These are phyloP conservation scores for Pollicipes pollicipes DNA, from an alignment of 1,140 invertebrate genomes.

Conservation along the genomic window DNA sequence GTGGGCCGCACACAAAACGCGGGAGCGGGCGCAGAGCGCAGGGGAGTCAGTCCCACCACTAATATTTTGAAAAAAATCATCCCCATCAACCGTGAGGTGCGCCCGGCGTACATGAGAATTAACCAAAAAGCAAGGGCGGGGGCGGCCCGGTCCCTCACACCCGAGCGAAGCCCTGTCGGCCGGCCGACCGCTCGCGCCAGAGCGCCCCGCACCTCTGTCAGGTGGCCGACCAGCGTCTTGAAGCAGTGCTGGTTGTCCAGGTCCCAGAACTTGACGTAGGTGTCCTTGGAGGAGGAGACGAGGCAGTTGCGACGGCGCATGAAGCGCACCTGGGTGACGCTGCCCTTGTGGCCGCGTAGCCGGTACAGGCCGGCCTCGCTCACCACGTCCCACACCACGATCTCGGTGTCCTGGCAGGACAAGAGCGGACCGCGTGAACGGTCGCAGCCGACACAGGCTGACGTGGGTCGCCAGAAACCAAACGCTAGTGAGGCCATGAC, in stretches of 20 bases:
- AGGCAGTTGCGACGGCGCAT: constrained; percentile 49
- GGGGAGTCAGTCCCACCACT: too few species aligned
- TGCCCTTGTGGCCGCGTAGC: constrained; percentile 78
- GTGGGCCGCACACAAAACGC: too few species aligned
- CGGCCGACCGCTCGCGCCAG: too few species aligned
- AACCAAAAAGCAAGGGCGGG: too few species aligned
- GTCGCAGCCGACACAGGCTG: constrained; percentile 16
- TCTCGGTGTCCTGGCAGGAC: constrained; percentile 57
- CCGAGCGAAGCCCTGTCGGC: too few species aligned
- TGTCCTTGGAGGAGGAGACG: constrained; percentile 81
- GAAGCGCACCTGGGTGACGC: constrained; percentile 73
- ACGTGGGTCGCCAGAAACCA: constrained; percentile 13
- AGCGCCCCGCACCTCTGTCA: constrained; percentile 29
- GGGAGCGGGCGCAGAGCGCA: too few species aligned
- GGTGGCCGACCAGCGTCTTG: constrained; percentile 53
- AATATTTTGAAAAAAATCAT: too few species aligned
- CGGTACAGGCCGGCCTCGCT: constrained; percentile 72
- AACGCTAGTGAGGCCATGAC: constrained; percentile 10
- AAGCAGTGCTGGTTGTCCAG: constrained; percentile 87
- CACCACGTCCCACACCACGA: constrained; percentile 88
- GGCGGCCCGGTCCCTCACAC: too few species aligned
- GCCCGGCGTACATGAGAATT: too few species aligned
- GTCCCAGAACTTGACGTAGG: constrained; percentile 95
- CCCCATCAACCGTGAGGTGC: too few species aligned
- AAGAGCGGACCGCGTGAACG: constrained; percentile 19